Conservation (phyloP, 2,888 invertebrate species). For the Orthonychiurus folsomi region DNA sequence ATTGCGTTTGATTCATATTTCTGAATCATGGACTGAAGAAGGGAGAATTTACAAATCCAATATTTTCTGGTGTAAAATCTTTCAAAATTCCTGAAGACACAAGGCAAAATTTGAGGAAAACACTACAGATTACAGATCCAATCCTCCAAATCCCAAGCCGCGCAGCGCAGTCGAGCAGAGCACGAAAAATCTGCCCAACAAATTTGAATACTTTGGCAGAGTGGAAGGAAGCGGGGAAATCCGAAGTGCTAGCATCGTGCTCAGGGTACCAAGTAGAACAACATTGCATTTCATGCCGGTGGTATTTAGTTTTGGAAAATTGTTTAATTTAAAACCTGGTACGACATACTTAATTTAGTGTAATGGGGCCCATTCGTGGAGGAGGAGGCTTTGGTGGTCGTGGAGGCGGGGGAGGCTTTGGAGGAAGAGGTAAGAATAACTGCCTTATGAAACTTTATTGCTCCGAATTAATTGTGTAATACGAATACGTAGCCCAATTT, state of each 20-base stretch:
- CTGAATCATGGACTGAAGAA: no score
- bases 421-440: conserved; percentile 28
- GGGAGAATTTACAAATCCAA: no score
- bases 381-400: conserved; percentile 21
- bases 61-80: neutral
- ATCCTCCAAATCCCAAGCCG: no score
- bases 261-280: no score
- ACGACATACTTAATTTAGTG: neutral
- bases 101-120: no score
- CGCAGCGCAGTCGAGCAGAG: neutral
- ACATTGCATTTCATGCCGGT: no score
- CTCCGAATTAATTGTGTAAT: no score
- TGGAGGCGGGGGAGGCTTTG: conserved; percentile 31
- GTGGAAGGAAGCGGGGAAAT: neutral
- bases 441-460: neutral
- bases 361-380: conserved; percentile 12
- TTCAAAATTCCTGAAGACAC: neutral
- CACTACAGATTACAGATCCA: no score
- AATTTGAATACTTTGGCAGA: neutral
- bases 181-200: neutral
- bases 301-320: neutral
- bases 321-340: neutral
- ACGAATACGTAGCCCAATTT: no score
- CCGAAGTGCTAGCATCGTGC: no score
- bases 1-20: neutral